phyloP scores from a whole-genome alignment of 1,140 invertebrate genomes.

The Cotesia typhae region DNA sequence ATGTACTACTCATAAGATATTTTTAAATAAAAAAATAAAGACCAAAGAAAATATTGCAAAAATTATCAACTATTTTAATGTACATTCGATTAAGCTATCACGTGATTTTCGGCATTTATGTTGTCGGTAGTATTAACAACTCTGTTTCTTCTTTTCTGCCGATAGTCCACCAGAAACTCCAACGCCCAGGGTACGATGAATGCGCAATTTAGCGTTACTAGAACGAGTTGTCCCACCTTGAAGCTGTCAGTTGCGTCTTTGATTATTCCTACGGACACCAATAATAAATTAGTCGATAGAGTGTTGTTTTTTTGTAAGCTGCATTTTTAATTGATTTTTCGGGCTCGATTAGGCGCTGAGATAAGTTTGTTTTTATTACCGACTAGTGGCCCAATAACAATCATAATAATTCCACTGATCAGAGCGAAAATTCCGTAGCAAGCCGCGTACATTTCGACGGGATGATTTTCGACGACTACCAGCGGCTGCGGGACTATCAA shows the following conservation, averaged over 20 bases:
- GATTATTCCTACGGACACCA: conserved; percentile 52
- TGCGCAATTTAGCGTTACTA: conserved; percentile 52
- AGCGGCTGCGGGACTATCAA: conserved; percentile 57
- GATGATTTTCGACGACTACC: conserved; percentile 60
- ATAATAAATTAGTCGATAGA: background rate
- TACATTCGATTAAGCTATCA: background rate
- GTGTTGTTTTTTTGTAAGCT: background rate
- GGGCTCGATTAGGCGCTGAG: background rate
- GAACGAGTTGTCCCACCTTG: conserved; percentile 51
- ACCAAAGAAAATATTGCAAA: background rate
- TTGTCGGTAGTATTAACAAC: background rate
- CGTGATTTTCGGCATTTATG: background rate
- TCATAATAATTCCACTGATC: conserved; percentile 57
- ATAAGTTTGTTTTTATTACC: conserved; percentile 50
- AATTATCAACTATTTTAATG: too few relatives aligned
- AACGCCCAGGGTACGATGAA: conserved; percentile 60
- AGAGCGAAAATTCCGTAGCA: conserved; percentile 61
- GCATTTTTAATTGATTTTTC: background rate
- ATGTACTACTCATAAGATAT: background rate
- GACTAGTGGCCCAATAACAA: conserved; percentile 58
- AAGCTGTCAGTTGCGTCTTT: conserved; percentile 62
- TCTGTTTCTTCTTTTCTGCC: conserved; percentile 30
- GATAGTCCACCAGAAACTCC: conserved; percentile 50
- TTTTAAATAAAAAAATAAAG: background rate
- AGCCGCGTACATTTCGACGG: conserved; percentile 60